Conservation (phyloP, 1,140 invertebrate species). For the Atta colombica region DNA sequence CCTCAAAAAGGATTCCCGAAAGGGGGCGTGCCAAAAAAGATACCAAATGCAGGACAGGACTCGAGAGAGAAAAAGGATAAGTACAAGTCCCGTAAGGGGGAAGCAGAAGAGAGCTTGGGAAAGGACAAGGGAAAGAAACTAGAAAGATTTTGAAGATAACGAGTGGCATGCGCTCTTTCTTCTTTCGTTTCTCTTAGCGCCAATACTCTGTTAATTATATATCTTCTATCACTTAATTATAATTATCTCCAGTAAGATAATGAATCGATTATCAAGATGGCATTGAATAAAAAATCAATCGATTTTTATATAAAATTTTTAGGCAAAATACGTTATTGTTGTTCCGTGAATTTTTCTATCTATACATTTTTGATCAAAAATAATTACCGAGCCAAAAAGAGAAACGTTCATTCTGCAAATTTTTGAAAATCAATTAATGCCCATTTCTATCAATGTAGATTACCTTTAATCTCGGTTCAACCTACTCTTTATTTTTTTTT, state of each 20-base stretch:
- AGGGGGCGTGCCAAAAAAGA: slow-evolving; percentile 61
- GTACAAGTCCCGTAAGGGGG: slow-evolving; percentile 52
- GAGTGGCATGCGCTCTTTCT: slow-evolving; percentile 73
- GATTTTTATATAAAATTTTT: slow-evolving; percentile 41
- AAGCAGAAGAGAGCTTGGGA: slow-evolving; percentile 29
- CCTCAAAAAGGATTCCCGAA: slow-evolving; percentile 47
- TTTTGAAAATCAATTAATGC: background rate
- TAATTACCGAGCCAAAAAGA: background rate
- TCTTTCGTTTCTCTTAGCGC: slow-evolving; percentile 69
- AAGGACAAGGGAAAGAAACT: slow-evolving; percentile 46
- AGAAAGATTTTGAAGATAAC: slow-evolving; percentile 79
- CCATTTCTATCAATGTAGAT: no score
- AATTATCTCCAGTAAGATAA: slow-evolving; percentile 79
- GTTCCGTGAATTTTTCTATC: background rate
- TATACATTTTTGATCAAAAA: background rate
- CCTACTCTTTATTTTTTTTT: no score
- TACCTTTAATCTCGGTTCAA: no score
- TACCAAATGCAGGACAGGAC: slow-evolving; percentile 16
- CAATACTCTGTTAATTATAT: slow-evolving; percentile 78
- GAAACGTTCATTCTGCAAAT: background rate
- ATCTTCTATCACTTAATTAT: slow-evolving; percentile 63
- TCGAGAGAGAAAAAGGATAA: slow-evolving; percentile 52
- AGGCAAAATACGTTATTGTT: background rate
- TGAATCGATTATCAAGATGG: slow-evolving; percentile 77
- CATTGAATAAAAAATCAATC: slow-evolving; percentile 43